A percentile compares a stretch with the other conserved stretches of the same genome.
These are phyloP conservation scores for Garrulus glandarius DNA, from an alignment of 2,797 vertebrate species.

Conservation along the genomic window DNA sequence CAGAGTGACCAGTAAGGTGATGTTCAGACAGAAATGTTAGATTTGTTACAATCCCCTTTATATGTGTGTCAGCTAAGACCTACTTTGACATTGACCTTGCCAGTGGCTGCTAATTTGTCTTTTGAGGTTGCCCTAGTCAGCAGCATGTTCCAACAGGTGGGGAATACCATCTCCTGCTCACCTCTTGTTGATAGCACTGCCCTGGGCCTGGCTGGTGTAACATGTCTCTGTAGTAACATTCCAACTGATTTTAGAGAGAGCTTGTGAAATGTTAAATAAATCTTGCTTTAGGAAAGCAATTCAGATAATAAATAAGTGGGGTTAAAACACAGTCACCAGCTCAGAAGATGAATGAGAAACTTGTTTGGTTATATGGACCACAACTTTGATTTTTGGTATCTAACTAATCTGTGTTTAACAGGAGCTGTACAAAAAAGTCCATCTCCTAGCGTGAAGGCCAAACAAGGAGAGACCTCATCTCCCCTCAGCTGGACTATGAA, in stretches of 20 bases:
- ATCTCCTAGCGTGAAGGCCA: conserved; percentile 79
- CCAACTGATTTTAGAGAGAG: background rate
- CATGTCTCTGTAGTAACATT: background rate
- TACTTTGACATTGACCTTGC: background rate
- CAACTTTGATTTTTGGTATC: background rate
- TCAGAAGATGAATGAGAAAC: background rate
- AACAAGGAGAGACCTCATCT: conserved; percentile 74
- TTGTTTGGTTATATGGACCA: background rate
- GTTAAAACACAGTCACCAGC: background rate
- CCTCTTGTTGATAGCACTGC: background rate
- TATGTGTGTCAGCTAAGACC: background rate
- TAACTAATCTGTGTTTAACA: conserved; percentile 53
- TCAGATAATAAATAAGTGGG: background rate
- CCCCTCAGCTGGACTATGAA: conserved; percentile 86
- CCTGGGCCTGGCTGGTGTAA: background rate
- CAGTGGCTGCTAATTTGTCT: background rate
- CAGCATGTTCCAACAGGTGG: background rate
- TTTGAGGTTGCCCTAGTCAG: background rate
- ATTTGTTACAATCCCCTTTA: background rate
- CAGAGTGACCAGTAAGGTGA: background rate
- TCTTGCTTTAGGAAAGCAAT: background rate
- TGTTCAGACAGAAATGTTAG: background rate
- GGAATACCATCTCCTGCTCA: background rate
- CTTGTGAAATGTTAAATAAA: background rate
- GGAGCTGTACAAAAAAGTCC: conserved; percentile 84